Base-by-base conservation (phyloP, 35 echinoderm and acorn worm genomes). In the Heliocidaris erythrogramma region DNA sequence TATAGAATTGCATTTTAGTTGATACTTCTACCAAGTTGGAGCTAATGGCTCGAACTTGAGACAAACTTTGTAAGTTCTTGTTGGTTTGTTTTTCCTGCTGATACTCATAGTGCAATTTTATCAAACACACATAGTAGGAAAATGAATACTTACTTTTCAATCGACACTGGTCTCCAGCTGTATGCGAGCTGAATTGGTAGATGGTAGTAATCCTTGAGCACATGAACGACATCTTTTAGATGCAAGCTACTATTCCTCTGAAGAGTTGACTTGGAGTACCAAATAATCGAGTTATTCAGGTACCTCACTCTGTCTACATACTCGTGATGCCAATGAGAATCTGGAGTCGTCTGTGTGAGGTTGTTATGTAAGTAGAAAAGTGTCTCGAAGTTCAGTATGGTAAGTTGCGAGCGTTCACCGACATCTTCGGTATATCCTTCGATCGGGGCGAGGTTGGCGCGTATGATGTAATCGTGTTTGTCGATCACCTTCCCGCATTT, bases 381-480 rank as follows among this genome's bases (percentile, higher is more conserved):
- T 4, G 93, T 94, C 48, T 96, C 95, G 56, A 90, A 94, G 93
- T 97, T 97, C 14, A 97, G 4, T 2, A 94, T 84, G 11, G 92
- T 97, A 35, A 97, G 56, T 30, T 94, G 71, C 21, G 93, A 60
- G 24, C 65, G 95, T 13, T 47, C 16, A 21, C 96, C 96, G 29
- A 97, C 96, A 29, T 97, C 96, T 16, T 17, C 61, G 18, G 85
- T 42, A 86, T 96, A 97, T 5, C 59, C 93, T 86, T 85, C 31
- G 9, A 96, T 69, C 0, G 94, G 87, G 42, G 92, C 92, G n/a
- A 96, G 52, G 88, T 97, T 97, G 31, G 95, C 92, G 21, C 96
- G 94, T 48, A 97, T 94, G 60, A 97, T 85, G 88, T 91, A 97
- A 48, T 97, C 95, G 49, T 97, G 95, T 27, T 94, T 87, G 88